Percentiles rank a stretch among this genome's conserved stretches.
phyloP scores from a whole-genome alignment of 2,888 invertebrate genomes.

The Pomacea canaliculata region DNA sequence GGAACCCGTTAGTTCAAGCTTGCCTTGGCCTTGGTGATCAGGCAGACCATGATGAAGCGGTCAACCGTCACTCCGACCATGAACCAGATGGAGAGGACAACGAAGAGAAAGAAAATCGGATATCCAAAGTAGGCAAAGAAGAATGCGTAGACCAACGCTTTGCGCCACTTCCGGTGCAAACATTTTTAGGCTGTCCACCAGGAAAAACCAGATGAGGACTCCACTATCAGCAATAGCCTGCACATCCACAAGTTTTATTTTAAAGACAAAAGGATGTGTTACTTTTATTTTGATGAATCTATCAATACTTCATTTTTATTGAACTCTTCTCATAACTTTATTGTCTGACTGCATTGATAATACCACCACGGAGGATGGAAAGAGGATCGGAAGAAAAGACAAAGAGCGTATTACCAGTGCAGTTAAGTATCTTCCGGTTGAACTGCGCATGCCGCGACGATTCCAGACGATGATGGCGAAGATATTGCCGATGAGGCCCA shows the following conservation, averaged over 20 bases:
- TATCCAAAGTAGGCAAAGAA: slow-evolving; percentile 52
- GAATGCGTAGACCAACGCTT: slow-evolving; percentile 40
- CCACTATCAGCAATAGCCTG: slow-evolving; percentile 49
- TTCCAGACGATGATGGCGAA: slow-evolving; percentile 50
- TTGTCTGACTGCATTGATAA: no score
- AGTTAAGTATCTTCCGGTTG: slow-evolving; percentile 48
- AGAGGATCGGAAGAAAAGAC: no score
- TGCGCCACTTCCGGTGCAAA: slow-evolving; percentile 38
- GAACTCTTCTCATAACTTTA: no score
- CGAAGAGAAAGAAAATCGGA: slow-evolving; percentile 52
- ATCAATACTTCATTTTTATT: no score
- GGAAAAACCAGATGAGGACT: slow-evolving; percentile 46
- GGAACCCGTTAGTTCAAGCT: neutral
- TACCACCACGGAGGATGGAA: no score
- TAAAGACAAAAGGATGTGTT: no score
- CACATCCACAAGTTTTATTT: neutral
- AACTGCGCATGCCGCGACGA: slow-evolving; percentile 41
- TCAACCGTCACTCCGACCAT: slow-evolving; percentile 61
- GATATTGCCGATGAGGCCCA: slow-evolving; percentile 53
- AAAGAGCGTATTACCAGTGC: slow-evolving; percentile 29
- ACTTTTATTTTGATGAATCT: no score
- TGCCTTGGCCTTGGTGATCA: slow-evolving; percentile 53
- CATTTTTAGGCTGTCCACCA: slow-evolving; percentile 40
- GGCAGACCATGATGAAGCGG: slow-evolving; percentile 59
- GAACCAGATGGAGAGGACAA: slow-evolving; percentile 57